These are phyloP conservation scores for Thera britannica DNA, from an alignment of 2,888 invertebrate species.

Conservation along the genomic window DNA sequence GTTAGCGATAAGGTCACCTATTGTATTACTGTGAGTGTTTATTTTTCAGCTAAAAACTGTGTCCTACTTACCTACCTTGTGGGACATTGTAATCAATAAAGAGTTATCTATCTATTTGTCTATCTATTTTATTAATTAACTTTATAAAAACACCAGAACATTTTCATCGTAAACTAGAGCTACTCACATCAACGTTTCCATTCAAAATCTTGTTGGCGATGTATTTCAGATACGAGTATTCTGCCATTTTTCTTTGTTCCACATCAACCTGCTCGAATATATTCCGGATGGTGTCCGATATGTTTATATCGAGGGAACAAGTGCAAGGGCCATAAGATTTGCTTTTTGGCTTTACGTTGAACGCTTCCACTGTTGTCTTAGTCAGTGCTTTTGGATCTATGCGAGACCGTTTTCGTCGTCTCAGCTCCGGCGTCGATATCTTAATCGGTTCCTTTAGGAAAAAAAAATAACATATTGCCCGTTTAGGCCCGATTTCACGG, in stretches of 20 bases:
- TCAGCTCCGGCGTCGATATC: conserved; percentile 53
- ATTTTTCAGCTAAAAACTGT: no score
- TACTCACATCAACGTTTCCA: conserved; percentile 65
- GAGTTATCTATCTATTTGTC: no score
- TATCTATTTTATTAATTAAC: no score
- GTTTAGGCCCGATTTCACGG: background rate
- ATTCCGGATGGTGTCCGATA: conserved; percentile 75
- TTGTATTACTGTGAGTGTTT: no score
- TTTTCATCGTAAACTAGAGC: background rate
- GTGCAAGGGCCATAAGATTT: conserved; percentile 69
- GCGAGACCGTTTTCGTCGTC: conserved; percentile 52
- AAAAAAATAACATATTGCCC: conserved; percentile 4
- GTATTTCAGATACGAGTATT: conserved; percentile 70
- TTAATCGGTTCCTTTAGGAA: conserved; percentile 60
- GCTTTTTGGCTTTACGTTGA: conserved; percentile 66
- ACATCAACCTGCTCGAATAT: conserved; percentile 78
- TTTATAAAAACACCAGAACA: no score
- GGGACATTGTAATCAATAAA: no score
- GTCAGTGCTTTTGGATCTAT: conserved; percentile 59
- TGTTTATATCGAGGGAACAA: conserved; percentile 68
- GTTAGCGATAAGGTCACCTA: no score
- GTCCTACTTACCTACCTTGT: no score
- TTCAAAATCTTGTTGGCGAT: conserved; percentile 72
- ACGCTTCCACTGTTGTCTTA: conserved; percentile 71
- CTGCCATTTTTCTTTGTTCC: conserved; percentile 71